Conservation (phyloP, 2,888 invertebrate genomes). For the Oligia strigilis region DNA sequence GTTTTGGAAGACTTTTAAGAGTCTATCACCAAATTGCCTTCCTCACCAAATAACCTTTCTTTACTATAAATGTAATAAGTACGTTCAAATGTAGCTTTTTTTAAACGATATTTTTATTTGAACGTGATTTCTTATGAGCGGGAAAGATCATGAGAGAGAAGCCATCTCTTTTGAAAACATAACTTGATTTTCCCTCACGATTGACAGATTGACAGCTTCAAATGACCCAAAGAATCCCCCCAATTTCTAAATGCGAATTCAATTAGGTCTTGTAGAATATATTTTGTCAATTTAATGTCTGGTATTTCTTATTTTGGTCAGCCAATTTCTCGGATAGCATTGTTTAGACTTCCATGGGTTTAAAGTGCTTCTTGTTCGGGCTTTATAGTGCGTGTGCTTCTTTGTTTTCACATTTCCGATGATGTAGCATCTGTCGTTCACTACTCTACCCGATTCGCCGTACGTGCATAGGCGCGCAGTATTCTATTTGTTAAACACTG, state of each 20-base stretch:
- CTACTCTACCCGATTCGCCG: constrained; percentile 8
- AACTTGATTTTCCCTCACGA: background rate
- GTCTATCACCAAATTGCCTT: no score
- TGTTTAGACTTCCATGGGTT: background rate
- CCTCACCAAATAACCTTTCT: no score
- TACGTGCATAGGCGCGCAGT: constrained; percentile 27
- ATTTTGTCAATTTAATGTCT: no score
- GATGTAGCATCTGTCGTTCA: background rate
- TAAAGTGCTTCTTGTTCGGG: no score
- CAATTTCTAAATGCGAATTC: no score
- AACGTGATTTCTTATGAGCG: background rate
- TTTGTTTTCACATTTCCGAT: background rate
- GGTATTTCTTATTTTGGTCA: background rate
- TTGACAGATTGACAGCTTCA: no score
- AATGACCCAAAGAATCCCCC: no score
- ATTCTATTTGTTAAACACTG: constrained; percentile 42
- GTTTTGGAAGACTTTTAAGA: no score
- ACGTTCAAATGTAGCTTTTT: background rate
- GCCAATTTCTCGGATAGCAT: background rate
- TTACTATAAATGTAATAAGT: no score
- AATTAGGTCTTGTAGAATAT: background rate
- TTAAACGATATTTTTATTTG: background rate
- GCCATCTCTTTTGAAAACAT: background rate
- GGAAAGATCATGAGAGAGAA: no score
- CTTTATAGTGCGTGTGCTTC: background rate